Evolutionary conservation across 1,140 invertebrate species (phyloP).

Genomic region (Parapsyche elsis): DNA sequence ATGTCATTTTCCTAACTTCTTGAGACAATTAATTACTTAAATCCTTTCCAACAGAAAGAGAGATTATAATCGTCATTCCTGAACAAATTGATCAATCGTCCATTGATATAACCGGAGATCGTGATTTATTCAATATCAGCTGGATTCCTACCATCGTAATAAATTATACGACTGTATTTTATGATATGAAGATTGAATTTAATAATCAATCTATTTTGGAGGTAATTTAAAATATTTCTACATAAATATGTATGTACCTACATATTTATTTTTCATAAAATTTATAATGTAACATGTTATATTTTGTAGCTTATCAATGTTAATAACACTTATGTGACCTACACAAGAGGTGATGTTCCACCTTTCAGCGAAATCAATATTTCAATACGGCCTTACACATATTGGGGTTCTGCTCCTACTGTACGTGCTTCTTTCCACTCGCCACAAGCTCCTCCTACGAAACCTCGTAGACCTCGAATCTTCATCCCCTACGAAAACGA

Average conservation of each 20-base stretch:
- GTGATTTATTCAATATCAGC: conserved; percentile 81
- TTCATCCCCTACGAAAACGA: conserved; percentile 70
- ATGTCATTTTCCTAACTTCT: conserved; percentile 4
- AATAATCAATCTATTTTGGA: conserved; percentile 61
- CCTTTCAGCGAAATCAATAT: conserved; percentile 78
- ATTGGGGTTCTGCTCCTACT: conserved; percentile 80
- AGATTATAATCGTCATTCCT: conserved; percentile 76
- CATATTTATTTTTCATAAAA: conserved; percentile 2
- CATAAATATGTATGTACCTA: too few species aligned
- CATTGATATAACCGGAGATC: conserved; percentile 76
- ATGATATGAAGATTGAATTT: conserved; percentile 79
- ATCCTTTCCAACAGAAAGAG: conserved; percentile 53
- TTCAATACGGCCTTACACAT: conserved; percentile 82
- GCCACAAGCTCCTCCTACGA: conserved; percentile 77
- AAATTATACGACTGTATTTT: conserved; percentile 85
- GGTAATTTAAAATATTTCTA: conserved; percentile 56
- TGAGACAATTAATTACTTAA: conserved; percentile 30
- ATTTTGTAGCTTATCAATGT: conserved; percentile 61
- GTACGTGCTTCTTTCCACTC: conserved; percentile 71
- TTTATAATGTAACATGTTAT: not conserved
- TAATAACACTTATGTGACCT: conserved; percentile 63
- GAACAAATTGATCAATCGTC: conserved; percentile 71
- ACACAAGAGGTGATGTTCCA: conserved; percentile 64
- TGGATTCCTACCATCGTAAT: conserved; percentile 80
- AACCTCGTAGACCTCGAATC: conserved; percentile 75